These are phyloP conservation scores for Tuta absoluta DNA, from an alignment of 2,888 invertebrate genomes.

Conservation along the genomic window DNA sequence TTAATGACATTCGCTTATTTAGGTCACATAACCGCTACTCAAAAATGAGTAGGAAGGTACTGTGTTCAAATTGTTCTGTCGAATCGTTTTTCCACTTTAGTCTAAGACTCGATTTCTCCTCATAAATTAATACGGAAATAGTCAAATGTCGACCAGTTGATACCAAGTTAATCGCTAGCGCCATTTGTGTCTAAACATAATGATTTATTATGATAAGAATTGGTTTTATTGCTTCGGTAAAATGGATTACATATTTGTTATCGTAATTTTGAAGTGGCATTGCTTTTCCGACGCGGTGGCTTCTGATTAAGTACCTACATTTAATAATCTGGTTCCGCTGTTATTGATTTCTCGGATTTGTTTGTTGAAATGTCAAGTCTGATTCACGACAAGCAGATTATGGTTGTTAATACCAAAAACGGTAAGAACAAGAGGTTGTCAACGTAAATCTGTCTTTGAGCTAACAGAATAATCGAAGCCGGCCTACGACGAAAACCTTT, in stretches of 20 bases:
- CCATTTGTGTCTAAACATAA: conserved; percentile 22
- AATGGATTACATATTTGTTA: conserved; percentile 20
- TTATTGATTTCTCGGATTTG: conserved; percentile 23
- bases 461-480: conserved; percentile 10
- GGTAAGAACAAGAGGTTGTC: conserved; percentile 8
- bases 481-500: conserved; percentile 48
- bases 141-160: background rate
- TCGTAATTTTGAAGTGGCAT: conserved; percentile 19
- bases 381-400: conserved; percentile 15
- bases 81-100: background rate
- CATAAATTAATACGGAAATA: conserved; percentile 20
- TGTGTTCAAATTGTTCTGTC: background rate
- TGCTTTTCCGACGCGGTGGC: background rate
- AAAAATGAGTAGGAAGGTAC: background rate
- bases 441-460: conserved; percentile 21
- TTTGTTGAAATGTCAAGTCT: conserved; percentile 17
- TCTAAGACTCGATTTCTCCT: conserved; percentile 4
- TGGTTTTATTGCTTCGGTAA: conserved; percentile 12
- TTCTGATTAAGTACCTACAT: background rate
- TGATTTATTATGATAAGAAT: conserved; percentile 23
- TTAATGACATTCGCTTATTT: conserved; percentile 12
- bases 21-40: conserved; percentile 6
- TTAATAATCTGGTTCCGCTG: conserved; percentile 6
- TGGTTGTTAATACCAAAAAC: conserved; percentile 17
- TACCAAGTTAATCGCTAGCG: conserved; percentile 15